Base-by-base conservation (phyloP, 2,113 vertebrate species). In the Talpa occidentalis region DNA sequence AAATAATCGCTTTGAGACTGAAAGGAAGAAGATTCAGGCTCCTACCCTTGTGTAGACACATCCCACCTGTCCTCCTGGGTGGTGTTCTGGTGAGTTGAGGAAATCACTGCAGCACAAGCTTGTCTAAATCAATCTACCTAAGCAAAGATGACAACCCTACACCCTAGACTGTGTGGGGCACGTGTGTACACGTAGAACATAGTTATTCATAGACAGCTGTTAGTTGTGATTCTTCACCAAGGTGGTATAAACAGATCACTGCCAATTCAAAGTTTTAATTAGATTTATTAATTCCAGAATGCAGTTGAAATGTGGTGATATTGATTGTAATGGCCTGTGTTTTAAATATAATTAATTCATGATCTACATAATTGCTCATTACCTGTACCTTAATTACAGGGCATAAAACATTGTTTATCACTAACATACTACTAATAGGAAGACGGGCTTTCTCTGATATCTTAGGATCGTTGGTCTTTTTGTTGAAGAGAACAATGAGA, bases 331-430 rank as follows among this genome's bases (percentile, higher is more conserved):
- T 88, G 96, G 96, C 94, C 95, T 97, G 94, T 97, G 69, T 98
- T 98, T 98, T 97, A 97, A 98, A 98, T 97, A 87, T 97, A 94
- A 98, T 98, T 94, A 97, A 98, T 98, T 97, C 98, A 97, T 96
- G 97, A 98, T 96, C 97, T 97, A 77, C 97, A 95, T 97, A 98
- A 98, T 98, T 54, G 96, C 97, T 97, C 98, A 96, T 96, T 98
- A 98, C 98, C 98, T 97, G 98, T 98, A 96, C 97, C 97, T 98
- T 98, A 98, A 98, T 98, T 97, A 98, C 95, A 96, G 96, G 96
- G 88, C 97, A 87, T 97, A 98, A 97, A 98, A 97, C 97, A 97
- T 95, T 98, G 98, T 98, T 98, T 98, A 97, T 98, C 97, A 96
- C 97, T 96, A 97, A 92, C 95, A 86, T 82, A 92, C 93, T 95